A percentile compares a stretch with the other conserved stretches of the same genome.
Conservation (phyloP, 2,888 invertebrate genomes). For the Congeria kusceri region DNA sequence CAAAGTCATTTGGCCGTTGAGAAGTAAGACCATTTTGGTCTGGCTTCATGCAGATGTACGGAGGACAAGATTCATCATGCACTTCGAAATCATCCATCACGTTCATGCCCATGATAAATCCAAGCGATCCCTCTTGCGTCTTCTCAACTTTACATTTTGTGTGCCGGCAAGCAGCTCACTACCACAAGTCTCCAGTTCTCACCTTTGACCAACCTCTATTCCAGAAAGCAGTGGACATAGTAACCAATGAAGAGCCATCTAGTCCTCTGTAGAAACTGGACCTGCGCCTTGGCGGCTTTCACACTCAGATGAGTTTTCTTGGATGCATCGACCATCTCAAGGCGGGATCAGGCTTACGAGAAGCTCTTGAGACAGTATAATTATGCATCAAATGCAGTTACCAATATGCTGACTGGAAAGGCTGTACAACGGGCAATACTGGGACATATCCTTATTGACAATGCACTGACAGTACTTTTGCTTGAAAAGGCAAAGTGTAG, state of each 20-base stretch:
- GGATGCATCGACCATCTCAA: conserved; percentile 34
- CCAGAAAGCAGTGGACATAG: conserved; percentile 29
- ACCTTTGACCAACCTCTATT: conserved; percentile 53
- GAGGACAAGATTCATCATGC: not conserved
- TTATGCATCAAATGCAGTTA: conserved; percentile 13
- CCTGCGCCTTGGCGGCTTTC: conserved; percentile 45
- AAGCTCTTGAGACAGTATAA: conserved; percentile 10
- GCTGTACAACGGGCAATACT: not conserved
- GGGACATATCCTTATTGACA: not conserved
- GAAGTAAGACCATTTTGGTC: conserved; percentile 41
- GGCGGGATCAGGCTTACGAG: conserved; percentile 6
- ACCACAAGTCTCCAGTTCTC: conserved; percentile 42
- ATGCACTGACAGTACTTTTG: not conserved
- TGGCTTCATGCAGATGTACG: conserved; percentile 47
- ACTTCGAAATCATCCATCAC: conserved; percentile 9
- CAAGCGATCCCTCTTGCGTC: conserved; percentile 64
- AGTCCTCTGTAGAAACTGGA: conserved; percentile 20
- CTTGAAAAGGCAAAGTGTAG: not conserved
- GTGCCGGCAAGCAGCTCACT: conserved; percentile 35
- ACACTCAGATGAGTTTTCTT: conserved; percentile 62
- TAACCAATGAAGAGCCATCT: not conserved
- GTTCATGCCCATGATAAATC: conserved; percentile 68
- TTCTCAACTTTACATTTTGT: conserved; percentile 60
- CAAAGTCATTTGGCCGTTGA: conserved; percentile 31
- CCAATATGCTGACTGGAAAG: not conserved